Evolutionary conservation across 2,797 vertebrate species (phyloP).

Genomic region (Alouatta caraya): DNA sequence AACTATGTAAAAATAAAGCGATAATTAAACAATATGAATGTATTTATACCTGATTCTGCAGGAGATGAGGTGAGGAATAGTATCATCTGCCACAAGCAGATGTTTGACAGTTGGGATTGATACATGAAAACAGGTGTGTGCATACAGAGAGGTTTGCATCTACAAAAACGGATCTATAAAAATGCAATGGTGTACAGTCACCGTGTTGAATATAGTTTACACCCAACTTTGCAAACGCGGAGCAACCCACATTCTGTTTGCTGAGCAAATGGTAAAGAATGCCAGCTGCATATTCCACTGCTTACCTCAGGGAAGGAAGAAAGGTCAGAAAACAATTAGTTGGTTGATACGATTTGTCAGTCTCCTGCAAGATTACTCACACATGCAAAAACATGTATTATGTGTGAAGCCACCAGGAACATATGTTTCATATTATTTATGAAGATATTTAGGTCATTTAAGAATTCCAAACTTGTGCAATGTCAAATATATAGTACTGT

Average conservation of each 20-base stretch:
- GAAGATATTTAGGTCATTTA: constrained; percentile 12
- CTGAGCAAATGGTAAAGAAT: constrained; percentile 15
- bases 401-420: background rate
- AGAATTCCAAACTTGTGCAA: background rate
- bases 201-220: background rate
- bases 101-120: background rate
- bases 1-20: background rate
- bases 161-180: background rate
- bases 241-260: background rate
- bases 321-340: constrained; percentile 18
- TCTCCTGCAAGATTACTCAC: background rate
- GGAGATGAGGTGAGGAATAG: background rate
- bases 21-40: background rate
- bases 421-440: constrained; percentile 51
- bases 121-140: background rate
- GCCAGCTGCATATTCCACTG: background rate
- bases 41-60: background rate
- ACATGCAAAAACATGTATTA: background rate
- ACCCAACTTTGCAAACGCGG: background rate
- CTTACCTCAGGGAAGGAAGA: background rate
- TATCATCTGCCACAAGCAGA: background rate
- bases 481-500: background rate
- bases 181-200: background rate
- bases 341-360: background rate
- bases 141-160: background rate